A percentile compares a stretch with the other conserved stretches of the same genome.
Conservation (phyloP, 2,888 invertebrate genomes). For the Trachelus tabidus region DNA sequence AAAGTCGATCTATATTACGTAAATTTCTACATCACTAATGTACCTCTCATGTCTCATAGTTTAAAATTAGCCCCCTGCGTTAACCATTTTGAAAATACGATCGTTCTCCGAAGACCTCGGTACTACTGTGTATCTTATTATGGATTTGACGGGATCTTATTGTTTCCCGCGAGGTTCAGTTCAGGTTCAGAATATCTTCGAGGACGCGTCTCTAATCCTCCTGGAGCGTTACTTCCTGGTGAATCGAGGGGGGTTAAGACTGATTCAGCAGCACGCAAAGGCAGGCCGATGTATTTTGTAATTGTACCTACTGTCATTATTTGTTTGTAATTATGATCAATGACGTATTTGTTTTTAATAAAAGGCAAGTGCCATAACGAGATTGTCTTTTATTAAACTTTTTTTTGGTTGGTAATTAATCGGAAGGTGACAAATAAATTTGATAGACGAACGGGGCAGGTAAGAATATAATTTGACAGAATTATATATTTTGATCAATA, state of each 20-base stretch:
- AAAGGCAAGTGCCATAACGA: conserved; percentile 60
- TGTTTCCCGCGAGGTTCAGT: no score
- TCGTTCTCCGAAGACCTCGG: not conserved
- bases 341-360: conserved; percentile 61
- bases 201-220: not conserved
- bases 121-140: not conserved
- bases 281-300: conserved; percentile 55
- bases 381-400: not conserved
- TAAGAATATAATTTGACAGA: not conserved
- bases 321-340: conserved; percentile 56
- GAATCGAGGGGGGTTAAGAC: conserved; percentile 56
- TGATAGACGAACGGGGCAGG: not conserved
- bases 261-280: conserved; percentile 51
- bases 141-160: no score
- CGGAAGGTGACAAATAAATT: no score
- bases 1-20: not conserved
- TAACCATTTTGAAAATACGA: conserved; percentile 34
- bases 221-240: conserved; percentile 18
- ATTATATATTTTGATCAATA: no score
- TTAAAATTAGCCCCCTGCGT: conserved; percentile 52
- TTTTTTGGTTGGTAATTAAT: no score
- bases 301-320: conserved; percentile 50
- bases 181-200: not conserved
- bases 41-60: conserved; percentile 38
- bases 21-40: conserved; percentile 34